Conservation (phyloP, 1,140 invertebrate species). For the Pachypeltis micranthus region DNA sequence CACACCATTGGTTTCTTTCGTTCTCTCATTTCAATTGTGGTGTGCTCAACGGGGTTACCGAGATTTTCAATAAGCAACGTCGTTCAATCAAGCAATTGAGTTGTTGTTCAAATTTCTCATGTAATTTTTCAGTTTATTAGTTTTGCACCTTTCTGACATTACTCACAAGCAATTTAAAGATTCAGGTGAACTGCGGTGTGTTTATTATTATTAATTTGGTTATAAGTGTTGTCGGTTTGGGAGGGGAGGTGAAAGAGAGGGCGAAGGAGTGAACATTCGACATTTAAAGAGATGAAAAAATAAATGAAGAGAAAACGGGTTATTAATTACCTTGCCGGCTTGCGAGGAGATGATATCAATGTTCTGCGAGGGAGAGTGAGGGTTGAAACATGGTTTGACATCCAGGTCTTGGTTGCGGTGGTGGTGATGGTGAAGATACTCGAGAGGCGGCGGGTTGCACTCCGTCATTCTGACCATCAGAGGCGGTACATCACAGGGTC, state of each 20-base stretch:
- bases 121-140: no score
- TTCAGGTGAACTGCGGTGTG: no score
- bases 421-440: not conserved
- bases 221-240: not conserved
- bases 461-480: slow-evolving; percentile 11
- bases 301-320: no score
- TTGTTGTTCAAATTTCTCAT: no score
- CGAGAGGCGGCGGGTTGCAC: not conserved
- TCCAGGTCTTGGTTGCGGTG: not conserved
- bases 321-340: not conserved
- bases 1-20: no score
- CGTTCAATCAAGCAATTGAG: no score
- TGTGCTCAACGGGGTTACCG: no score
- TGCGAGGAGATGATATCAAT: slow-evolving; percentile 1
- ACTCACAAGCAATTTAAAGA: no score
- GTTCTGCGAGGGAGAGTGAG: slow-evolving; percentile 1
- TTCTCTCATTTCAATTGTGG: no score
- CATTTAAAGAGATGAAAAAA: not conserved
- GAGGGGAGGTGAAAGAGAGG: not conserved
- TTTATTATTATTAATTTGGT: not conserved
- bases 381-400: not conserved
- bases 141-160: no score
- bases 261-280: not conserved
- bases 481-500: not conserved
- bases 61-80: no score